phyloP scores from a whole-genome alignment of 2,113 vertebrate genomes.

The Bos javanicus region DNA sequence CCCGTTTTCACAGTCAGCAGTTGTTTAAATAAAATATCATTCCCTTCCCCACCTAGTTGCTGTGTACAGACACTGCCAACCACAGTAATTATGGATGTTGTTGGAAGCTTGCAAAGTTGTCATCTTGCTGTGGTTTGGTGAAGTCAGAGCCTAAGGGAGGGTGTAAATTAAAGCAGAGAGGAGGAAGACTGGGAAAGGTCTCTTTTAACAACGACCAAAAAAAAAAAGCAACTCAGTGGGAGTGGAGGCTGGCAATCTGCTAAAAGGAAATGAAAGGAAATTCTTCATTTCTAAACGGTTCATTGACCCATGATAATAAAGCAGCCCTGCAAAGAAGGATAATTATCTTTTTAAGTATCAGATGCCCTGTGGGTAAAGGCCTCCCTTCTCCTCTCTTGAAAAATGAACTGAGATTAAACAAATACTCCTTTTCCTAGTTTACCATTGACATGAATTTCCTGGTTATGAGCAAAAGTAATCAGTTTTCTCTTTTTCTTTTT shows the following conservation, averaged over 20 bases:
- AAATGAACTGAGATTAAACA: conserved; percentile 80
- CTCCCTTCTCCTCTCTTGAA: conserved; percentile 77
- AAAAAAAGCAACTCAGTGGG: conserved; percentile 44
- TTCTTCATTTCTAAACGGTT: conserved; percentile 82
- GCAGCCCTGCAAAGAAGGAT: conserved; percentile 77
- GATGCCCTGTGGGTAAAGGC: conserved; percentile 76
- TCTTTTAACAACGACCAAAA: not conserved
- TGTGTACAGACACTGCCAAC: not conserved
- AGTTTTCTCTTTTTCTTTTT: conserved; percentile 54
- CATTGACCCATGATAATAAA: conserved; percentile 84
- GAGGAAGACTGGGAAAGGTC: not conserved
- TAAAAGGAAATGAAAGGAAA: conserved; percentile 80
- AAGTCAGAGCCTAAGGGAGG: not conserved
- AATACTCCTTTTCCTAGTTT: conserved; percentile 77
- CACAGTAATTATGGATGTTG: not conserved
- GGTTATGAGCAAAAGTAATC: conserved; percentile 79
- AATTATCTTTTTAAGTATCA: conserved; percentile 85
- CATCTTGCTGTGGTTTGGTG: not conserved
- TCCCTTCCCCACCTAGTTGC: not conserved
- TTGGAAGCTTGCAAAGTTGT: not conserved
- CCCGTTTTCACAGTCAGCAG: not conserved
- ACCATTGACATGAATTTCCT: conserved; percentile 76
- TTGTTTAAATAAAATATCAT: not conserved
- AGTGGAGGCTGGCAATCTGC: conserved; percentile 71
- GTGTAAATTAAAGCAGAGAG: not conserved